Evolutionary conservation across 2,888 invertebrate genomes (phyloP).

Genomic region (Kryphioiulus occultus): DNA sequence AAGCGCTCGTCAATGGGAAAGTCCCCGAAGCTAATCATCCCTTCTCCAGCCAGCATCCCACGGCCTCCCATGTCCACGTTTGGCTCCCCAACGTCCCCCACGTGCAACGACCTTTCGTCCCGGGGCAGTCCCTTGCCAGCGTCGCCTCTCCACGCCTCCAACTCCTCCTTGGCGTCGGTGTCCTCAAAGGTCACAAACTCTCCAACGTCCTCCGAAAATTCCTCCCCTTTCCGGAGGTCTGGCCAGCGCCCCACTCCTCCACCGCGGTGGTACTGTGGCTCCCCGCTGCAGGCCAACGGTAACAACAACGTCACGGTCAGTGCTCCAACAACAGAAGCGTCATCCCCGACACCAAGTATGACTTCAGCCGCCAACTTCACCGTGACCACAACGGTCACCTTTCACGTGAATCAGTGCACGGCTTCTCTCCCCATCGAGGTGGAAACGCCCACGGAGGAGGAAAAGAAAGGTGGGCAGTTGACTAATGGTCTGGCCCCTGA

Average conservation of each 20-base stretch:
- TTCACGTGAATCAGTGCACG: conserved; percentile 51
- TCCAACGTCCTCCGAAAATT: conserved; percentile 45
- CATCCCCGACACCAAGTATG: conserved; percentile 63
- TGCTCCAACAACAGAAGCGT: conserved; percentile 42
- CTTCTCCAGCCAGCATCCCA: conserved; percentile 46
- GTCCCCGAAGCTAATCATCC: conserved; percentile 36
- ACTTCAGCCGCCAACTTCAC: conserved; percentile 48
- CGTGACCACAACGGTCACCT: conserved; percentile 52
- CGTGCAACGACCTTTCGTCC: neutral
- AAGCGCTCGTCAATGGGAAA: neutral
- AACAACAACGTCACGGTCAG: conserved; percentile 40
- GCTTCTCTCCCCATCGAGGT: neutral
- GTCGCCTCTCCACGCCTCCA: neutral
- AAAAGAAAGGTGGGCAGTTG: neutral
- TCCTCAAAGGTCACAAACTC: conserved; percentile 2
- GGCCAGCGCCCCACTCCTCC: conserved; percentile 78
- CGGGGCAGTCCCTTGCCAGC: conserved; percentile 24
- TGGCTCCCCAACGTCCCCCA: conserved; percentile 43
- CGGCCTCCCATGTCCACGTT: conserved; percentile 39
- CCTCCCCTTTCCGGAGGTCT: conserved; percentile 37
- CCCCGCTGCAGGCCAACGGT: conserved; percentile 30
- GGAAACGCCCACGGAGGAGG: neutral
- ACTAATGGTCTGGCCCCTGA: neutral
- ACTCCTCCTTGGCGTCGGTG: conserved; percentile 39
- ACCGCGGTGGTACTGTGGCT: conserved; percentile 83